Evolutionary conservation across 1,140 invertebrate species (phyloP), one percentile per base, ranked within the genome.

Genomic region (Pentalonia nigronervosa): DNA sequence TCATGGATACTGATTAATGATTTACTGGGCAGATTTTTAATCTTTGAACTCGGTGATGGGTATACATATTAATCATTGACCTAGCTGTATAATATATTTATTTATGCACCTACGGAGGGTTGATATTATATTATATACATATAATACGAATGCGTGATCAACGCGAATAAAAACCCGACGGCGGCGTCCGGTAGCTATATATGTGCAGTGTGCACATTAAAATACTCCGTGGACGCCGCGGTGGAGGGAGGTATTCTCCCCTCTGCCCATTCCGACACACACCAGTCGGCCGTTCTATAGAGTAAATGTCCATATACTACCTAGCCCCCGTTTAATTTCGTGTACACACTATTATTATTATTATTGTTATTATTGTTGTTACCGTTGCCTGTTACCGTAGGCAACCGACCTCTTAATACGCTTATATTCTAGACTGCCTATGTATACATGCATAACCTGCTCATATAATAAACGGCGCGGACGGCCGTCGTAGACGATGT

Each of bases 131-230:
- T 67, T 67, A 60, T 60, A 30, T 60, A 60, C 30, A 4, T 67
- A 67, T 67, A 67, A 67, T 30, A n/a, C 9, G 60, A 76, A 76
- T 76, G 60, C 60, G 60, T 76, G 60, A 76, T 76, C 14, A 76
- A 76, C 60, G 60, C n/a, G 60, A 76, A 76, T 76, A 76, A 76
- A 76, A 76, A n/a, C n/a, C n/a, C 60, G 60, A 76, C 60, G n/a
- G n/a, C n/a, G 60, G n/a, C n/a, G 60, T 76, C 60, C 60, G n/a
- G 60, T 76, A 14, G 60, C 11, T 76, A 76, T 76, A 76, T n/a
- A 17, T n/a, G 60, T n/a, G 6, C 25, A 67, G 9, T 67, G 11
- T 67, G 60, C 60, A n/a, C 60, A 76, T n/a, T 76, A 76, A 76
- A 76, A n/a, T 34, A 76, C 14, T 76, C n/a, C 60, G 11, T 23